Evolutionary conservation across 2,113 vertebrate species (phyloP).

Genomic region (Cricetomys ansorgei): DNA sequence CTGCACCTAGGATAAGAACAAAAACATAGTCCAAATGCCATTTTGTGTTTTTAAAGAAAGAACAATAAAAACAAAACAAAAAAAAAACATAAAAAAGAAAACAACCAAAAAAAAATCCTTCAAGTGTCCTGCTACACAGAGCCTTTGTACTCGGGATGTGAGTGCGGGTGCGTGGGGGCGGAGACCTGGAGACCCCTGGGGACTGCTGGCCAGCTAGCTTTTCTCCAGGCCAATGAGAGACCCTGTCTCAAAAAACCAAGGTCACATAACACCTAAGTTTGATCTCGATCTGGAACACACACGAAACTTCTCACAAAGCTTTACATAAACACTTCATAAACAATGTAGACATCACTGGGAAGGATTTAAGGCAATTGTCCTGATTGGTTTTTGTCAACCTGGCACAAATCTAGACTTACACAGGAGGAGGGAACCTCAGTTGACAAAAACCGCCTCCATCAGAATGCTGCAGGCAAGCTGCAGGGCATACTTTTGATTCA

Average conservation of each 20-base stretch:
- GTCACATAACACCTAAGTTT: background rate
- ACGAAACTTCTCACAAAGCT: background rate
- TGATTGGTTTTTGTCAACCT: background rate
- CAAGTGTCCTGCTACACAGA: no score
- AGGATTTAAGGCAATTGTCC: background rate
- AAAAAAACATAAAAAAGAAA: no score
- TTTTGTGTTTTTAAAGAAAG: no score
- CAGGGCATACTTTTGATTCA: background rate
- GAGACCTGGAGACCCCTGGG: background rate
- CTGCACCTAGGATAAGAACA: no score
- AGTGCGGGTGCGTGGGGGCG: no score
- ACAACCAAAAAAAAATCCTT: no score
- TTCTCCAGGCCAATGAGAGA: background rate
- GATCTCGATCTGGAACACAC: no score
- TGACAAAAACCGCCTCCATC: background rate
- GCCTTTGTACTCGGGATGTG: background rate
- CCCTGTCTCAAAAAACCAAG: background rate
- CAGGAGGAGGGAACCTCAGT: background rate
- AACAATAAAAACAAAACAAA: no score
- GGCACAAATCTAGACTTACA: background rate
- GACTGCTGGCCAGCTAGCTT: background rate
- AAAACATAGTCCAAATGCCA: no score
- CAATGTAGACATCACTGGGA: background rate
- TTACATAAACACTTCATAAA: background rate
- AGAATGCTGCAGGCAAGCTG: background rate